phyloP scores from a whole-genome alignment of 1,140 invertebrate species.

The Episyrphus balteatus region DNA sequence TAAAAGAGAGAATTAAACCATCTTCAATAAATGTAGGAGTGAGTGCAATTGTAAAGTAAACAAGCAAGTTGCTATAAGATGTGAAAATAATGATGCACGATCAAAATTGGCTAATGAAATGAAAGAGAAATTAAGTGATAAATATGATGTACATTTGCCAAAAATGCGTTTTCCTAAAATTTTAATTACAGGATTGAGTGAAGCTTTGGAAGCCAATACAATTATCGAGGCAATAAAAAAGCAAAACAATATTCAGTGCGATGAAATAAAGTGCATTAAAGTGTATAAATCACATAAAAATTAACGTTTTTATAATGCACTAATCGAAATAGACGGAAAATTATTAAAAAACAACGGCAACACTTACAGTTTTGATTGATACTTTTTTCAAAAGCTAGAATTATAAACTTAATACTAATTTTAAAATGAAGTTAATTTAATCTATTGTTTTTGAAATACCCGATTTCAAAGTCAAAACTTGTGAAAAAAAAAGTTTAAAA shows the following conservation, averaged over 20 bases:
- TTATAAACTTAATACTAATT: too few species aligned
- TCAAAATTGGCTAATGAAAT: background rate
- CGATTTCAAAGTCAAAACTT: too few species aligned
- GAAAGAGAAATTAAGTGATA: background rate
- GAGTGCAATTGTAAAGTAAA: too few species aligned
- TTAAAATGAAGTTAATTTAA: too few species aligned
- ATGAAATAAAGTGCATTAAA: background rate
- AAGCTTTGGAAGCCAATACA: background rate
- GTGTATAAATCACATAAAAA: background rate
- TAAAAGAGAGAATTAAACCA: background rate
- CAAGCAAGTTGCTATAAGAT: background rate
- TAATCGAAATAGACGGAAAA: background rate
- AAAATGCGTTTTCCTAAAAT: background rate
- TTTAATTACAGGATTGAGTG: background rate
- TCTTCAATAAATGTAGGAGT: too few species aligned
- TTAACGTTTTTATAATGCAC: background rate
- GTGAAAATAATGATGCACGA: background rate
- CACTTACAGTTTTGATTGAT: too few species aligned
- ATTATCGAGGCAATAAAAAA: background rate
- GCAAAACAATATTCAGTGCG: background rate
- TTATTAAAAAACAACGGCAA: background rate
- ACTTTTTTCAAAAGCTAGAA: too few species aligned
- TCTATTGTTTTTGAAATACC: too few species aligned
- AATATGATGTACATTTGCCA: background rate
- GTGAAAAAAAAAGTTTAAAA: too few species aligned